Percentiles rank a stretch among this genome's conserved stretches.
These are phyloP conservation scores for Eurois occulta DNA, from an alignment of 2,888 invertebrate species.

Conservation along the genomic window DNA sequence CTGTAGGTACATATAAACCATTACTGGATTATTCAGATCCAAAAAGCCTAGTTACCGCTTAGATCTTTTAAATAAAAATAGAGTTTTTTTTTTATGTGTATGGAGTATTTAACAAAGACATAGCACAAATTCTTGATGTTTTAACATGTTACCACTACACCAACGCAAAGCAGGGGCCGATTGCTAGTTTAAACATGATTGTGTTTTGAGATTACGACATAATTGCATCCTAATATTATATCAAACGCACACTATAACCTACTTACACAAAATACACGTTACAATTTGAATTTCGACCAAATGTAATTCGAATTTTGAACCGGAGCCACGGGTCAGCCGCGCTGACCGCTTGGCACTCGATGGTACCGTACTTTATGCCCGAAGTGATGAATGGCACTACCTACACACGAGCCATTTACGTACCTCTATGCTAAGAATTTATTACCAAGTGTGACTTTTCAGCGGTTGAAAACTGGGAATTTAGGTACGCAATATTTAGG, in stretches of 20 bases:
- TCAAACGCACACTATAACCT: constrained; percentile 13
- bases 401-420: constrained; percentile 55
- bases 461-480: constrained; percentile 34
- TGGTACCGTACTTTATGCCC: constrained; percentile 59
- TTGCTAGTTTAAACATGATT: neutral
- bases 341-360: constrained; percentile 63
- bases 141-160: neutral
- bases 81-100: neutral
- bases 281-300: constrained; percentile 54
- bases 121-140: neutral
- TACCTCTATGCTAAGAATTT: constrained; percentile 61
- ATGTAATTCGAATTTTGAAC: constrained; percentile 62
- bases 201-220: neutral
- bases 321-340: constrained; percentile 52
- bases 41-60: neutral
- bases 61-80: neutral
- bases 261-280: constrained; percentile 38
- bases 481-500: constrained; percentile 32
- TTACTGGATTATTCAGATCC: neutral
- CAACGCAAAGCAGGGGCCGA: neutral
- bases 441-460: constrained; percentile 55
- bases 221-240: neutral
- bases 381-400: constrained; percentile 58
- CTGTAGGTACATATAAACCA: neutral
- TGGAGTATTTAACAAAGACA: neutral